phyloP scores from a whole-genome alignment of 2,888 invertebrate species.

The Idaea aversata region DNA sequence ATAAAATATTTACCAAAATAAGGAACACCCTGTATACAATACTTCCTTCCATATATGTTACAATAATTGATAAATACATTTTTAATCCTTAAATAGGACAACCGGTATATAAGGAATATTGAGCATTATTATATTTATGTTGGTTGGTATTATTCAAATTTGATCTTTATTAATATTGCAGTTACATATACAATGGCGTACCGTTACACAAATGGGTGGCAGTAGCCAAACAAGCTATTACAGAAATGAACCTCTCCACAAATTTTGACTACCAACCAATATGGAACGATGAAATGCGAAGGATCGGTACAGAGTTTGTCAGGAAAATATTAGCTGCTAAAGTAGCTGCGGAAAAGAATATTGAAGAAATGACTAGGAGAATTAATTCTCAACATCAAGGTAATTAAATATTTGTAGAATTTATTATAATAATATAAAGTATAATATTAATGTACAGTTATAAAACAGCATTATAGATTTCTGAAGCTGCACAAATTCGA shows the following conservation, averaged over 20 bases:
- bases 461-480: background rate
- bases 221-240: slow-evolving; percentile 76
- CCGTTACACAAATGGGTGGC: slow-evolving; percentile 67
- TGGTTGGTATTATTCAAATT: background rate
- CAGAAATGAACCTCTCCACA: slow-evolving; percentile 76
- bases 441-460: no score
- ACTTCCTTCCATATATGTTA: no score
- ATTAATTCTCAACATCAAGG: slow-evolving; percentile 52
- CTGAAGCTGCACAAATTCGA: no score
- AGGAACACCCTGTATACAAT: no score
- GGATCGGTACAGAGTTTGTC: slow-evolving; percentile 52
- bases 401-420: slow-evolving; percentile 21
- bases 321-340: slow-evolving; percentile 61
- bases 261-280: slow-evolving; percentile 72
- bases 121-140: no score
- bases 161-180: slow-evolving; percentile 23
- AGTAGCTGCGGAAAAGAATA: slow-evolving; percentile 50
- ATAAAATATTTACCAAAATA: no score
- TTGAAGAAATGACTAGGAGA: slow-evolving; percentile 49
- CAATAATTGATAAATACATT: no score
- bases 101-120: no score
- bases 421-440: no score
- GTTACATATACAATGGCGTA: slow-evolving; percentile 65
- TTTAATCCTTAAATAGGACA: no score
- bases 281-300: slow-evolving; percentile 65